Percentiles rank a stretch among this genome's conserved stretches.
Conservation (phyloP, 2,888 invertebrate genomes). For the Oligia latruncula region DNA sequence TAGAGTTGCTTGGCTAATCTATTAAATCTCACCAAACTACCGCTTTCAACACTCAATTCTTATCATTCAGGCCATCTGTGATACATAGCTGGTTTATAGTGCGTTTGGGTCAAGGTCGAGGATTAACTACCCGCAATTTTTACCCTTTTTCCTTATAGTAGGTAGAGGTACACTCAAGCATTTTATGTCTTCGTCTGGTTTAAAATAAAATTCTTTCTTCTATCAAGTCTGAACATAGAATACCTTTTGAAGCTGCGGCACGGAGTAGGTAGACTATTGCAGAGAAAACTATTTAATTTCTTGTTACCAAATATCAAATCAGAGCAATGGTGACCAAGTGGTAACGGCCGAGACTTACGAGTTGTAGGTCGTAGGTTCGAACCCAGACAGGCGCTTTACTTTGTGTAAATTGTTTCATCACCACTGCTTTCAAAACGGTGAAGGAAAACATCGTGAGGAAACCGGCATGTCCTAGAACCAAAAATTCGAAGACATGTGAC, state of each 20-base stretch:
- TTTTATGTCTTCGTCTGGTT: background rate
- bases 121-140: constrained; percentile 26
- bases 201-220: background rate
- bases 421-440: too few relatives aligned
- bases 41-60: constrained; percentile 62
- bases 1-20: constrained; percentile 53
- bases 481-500: too few relatives aligned
- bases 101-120: constrained; percentile 47
- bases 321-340: too few relatives aligned
- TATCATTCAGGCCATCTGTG: constrained; percentile 66
- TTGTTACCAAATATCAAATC: background rate
- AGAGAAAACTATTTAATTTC: background rate
- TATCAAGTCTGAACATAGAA: background rate
- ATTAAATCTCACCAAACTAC: constrained; percentile 54
- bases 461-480: too few relatives aligned
- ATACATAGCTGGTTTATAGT: constrained; percentile 56
- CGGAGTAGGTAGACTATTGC: background rate
- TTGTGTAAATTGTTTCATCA: too few relatives aligned
- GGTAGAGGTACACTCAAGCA: background rate
- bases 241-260: background rate
- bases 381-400: too few relatives aligned
- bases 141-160: constrained; percentile 1
- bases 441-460: too few relatives aligned
- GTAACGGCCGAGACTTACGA: too few relatives aligned
- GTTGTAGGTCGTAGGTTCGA: too few relatives aligned